These are phyloP conservation scores for Busseola fusca DNA, from an alignment of 2,888 invertebrate species.

Conservation along the genomic window DNA sequence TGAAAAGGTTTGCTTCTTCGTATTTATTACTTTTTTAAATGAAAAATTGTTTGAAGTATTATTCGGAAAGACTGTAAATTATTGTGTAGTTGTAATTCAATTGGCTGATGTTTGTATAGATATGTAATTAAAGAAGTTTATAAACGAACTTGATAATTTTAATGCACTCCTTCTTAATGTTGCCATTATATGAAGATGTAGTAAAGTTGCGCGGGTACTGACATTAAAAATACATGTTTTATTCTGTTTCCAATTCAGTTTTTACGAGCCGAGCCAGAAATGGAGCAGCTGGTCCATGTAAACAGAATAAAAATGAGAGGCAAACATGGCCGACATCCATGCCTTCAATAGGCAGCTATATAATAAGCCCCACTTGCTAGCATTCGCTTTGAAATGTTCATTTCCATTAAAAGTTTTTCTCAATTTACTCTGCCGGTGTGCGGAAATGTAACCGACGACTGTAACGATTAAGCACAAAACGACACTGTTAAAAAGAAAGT, in stretches of 20 bases:
- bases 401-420: slow-evolving; percentile 69
- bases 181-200: slow-evolving; percentile 52
- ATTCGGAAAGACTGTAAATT: slow-evolving; percentile 89
- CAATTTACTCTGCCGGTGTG: slow-evolving; percentile 62
- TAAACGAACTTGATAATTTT: slow-evolving; percentile 73
- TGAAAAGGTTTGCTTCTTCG: slow-evolving; percentile 84
- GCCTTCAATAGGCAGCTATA: slow-evolving; percentile 72
- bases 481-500: slow-evolving; percentile 45
- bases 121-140: slow-evolving; percentile 87
- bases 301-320: slow-evolving; percentile 83
- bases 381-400: slow-evolving; percentile 70
- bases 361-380: slow-evolving; percentile 69
- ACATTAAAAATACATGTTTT: slow-evolving; percentile 78
- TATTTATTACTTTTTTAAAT: slow-evolving; percentile 84
- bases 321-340: slow-evolving; percentile 72
- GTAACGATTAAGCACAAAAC: slow-evolving; percentile 38
- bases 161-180: slow-evolving; percentile 55
- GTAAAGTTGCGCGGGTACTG: slow-evolving; percentile 68
- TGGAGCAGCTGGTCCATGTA: slow-evolving; percentile 81
- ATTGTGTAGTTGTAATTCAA: slow-evolving; percentile 86
- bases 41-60: slow-evolving; percentile 84
- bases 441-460: slow-evolving; percentile 43
- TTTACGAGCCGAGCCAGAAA: slow-evolving; percentile 80
- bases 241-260: slow-evolving; percentile 81
- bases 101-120: slow-evolving; percentile 88